Evolutionary conservation across 1,140 invertebrate genomes (phyloP).

Genomic region (Zaprionus ghesquierei): DNA sequence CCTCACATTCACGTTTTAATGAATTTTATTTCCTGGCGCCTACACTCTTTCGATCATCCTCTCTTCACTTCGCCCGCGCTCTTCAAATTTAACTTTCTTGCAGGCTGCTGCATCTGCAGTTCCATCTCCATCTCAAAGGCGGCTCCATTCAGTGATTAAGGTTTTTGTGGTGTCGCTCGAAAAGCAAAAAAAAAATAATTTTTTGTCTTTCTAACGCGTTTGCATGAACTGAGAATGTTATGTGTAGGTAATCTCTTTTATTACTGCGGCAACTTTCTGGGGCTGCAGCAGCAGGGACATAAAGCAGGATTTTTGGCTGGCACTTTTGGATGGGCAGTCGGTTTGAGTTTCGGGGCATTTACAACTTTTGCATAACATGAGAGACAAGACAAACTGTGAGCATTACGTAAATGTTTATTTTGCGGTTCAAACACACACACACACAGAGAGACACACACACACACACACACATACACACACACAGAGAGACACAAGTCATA

Average conservation of each 20-base stretch:
- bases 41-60: too few species aligned
- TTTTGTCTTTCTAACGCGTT: slow-evolving; percentile 33
- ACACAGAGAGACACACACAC: background rate
- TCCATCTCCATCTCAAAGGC: slow-evolving; percentile 16
- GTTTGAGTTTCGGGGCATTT: slow-evolving; percentile 35
- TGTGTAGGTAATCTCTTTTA: slow-evolving; percentile 78
- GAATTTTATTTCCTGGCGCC: background rate
- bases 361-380: slow-evolving; percentile 72
- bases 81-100: slow-evolving; percentile 17
- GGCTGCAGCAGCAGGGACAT: slow-evolving; percentile 42
- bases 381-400: slow-evolving; percentile 57
- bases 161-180: slow-evolving; percentile 22
- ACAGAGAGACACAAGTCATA: slow-evolving; percentile 59
- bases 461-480: background rate
- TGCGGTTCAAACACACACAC: slow-evolving; percentile 24
- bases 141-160: slow-evolving; percentile 27
- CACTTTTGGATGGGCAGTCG: slow-evolving; percentile 5
- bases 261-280: slow-evolving; percentile 76
- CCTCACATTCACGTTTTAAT: background rate
- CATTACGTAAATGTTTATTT: slow-evolving; percentile 78
- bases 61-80: background rate
- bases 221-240: slow-evolving; percentile 57
- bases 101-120: slow-evolving; percentile 23
- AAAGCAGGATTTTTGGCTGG: slow-evolving; percentile 63
- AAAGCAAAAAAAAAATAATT: slow-evolving; percentile 9